Conservation (phyloP, 2,113 vertebrate genomes). For the Leucoraja erinaceus region DNA sequence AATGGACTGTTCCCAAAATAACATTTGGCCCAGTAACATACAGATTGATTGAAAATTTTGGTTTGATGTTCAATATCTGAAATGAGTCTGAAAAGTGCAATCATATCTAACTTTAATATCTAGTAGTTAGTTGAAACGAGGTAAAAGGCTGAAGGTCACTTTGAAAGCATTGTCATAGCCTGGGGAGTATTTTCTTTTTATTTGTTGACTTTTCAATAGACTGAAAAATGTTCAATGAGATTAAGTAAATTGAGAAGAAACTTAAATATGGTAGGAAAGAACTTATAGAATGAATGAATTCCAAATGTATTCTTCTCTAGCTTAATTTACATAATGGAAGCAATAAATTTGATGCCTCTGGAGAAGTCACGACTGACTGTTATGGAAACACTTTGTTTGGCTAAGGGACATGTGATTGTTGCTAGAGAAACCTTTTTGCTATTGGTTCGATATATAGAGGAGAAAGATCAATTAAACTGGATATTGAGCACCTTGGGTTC, state of each 20-base stretch:
- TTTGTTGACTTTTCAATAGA: neutral
- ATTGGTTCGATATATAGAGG: neutral
- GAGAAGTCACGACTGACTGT: neutral
- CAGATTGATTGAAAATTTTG: neutral
- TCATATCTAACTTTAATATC: neutral
- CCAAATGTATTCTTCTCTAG: constrained; percentile 18
- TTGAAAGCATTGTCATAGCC: neutral
- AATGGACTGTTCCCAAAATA: neutral
- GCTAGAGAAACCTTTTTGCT: constrained; percentile 19
- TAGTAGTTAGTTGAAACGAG: neutral
- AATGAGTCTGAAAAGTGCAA: neutral
- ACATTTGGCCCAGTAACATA: neutral
- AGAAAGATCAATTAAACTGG: neutral
- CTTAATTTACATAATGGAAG: constrained; percentile 19
- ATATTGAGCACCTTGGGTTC: neutral
- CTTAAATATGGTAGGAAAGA: neutral
- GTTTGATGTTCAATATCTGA: neutral
- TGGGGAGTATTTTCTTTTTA: neutral
- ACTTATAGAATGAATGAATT: constrained; percentile 23
- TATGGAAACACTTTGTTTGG: constrained; percentile 19
- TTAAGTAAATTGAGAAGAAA: neutral
- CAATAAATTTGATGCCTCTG: constrained; percentile 23
- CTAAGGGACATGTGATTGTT: constrained; percentile 23
- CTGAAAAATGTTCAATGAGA: neutral
- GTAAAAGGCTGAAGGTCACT: neutral